Evolutionary conservation across 2,888 invertebrate species (phyloP).

Genomic region (Pyrochroa serraticornis): DNA sequence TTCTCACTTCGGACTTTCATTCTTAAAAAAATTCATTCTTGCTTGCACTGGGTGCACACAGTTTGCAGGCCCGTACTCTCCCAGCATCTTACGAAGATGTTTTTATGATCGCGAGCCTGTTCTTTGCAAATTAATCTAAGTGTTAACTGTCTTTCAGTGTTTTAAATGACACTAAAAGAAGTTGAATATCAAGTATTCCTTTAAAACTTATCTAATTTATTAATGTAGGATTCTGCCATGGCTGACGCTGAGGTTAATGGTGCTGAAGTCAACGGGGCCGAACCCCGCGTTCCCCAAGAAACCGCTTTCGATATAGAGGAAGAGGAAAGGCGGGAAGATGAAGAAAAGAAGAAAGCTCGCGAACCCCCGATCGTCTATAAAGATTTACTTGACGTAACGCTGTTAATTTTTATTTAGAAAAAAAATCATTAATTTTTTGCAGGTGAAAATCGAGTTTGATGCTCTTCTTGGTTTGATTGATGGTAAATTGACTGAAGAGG

Average conservation of each 20-base stretch:
- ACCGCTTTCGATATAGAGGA: constrained; percentile 64
- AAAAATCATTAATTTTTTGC: constrained; percentile 31
- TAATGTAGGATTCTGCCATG: constrained; percentile 42
- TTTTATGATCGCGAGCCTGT: too few species aligned
- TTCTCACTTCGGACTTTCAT: too few species aligned
- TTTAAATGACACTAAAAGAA: too few species aligned
- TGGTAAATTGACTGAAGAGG: constrained; percentile 75
- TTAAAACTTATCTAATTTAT: too few species aligned
- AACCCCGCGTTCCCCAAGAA: constrained; percentile 60
- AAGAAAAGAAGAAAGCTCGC: constrained; percentile 72
- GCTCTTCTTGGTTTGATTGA: constrained; percentile 71
- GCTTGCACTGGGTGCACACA: too few species aligned
- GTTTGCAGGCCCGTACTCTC: too few species aligned
- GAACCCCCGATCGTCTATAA: constrained; percentile 83
- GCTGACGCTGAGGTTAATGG: constrained; percentile 55
- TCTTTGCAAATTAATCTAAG: too few species aligned
- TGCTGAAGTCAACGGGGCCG: constrained; percentile 47
- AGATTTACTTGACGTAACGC: constrained; percentile 71
- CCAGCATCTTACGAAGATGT: too few species aligned
- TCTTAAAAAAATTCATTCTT: too few species aligned
- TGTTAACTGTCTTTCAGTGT: too few species aligned
- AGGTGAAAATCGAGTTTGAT: constrained; percentile 78
- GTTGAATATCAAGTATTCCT: too few species aligned
- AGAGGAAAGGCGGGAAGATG: constrained; percentile 70
- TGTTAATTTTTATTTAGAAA: neutral